Conservation (phyloP, 2,797 vertebrate species). For the Psittacula echo region DNA sequence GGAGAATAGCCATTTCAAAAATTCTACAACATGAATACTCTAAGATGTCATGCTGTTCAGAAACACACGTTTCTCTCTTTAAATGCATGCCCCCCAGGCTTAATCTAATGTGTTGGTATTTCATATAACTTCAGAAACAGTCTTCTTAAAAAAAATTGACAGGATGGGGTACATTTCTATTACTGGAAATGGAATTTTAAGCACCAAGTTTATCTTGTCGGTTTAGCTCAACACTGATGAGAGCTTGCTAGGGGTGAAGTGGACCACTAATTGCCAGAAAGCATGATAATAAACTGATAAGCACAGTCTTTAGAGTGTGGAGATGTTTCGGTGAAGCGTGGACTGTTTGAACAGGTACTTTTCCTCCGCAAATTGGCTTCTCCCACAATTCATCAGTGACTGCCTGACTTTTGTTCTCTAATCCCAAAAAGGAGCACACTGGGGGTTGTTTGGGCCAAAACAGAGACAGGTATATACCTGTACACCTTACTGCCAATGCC, state of each 20-base stretch:
- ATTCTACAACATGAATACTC: background rate
- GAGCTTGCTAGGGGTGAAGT: conserved; percentile 10
- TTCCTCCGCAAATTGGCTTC: background rate
- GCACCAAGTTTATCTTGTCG: conserved; percentile 50
- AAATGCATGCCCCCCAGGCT: conserved; percentile 33
- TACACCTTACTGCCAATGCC: conserved; percentile 20
- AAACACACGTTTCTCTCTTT: background rate
- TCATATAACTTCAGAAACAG: background rate
- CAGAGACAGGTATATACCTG: conserved; percentile 66
- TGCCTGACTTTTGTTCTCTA: conserved; percentile 48
- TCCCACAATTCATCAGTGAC: background rate
- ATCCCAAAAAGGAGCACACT: background rate
- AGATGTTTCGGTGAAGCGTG: background rate
- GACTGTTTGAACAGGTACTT: conserved; percentile 47
- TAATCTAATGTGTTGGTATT: background rate
- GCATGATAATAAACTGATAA: conserved; percentile 6
- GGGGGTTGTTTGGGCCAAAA: conserved; percentile 34
- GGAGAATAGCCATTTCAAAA: background rate
- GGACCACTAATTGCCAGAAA: conserved; percentile 21
- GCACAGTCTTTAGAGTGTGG: background rate
- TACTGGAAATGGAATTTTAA: conserved; percentile 63
- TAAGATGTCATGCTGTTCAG: background rate
- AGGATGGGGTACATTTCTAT: conserved; percentile 36
- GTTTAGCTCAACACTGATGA: conserved; percentile 14
- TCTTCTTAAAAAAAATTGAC: background rate